Base-by-base conservation (phyloP, 2,113 vertebrate genomes). In the Smithornis capensis region DNA sequence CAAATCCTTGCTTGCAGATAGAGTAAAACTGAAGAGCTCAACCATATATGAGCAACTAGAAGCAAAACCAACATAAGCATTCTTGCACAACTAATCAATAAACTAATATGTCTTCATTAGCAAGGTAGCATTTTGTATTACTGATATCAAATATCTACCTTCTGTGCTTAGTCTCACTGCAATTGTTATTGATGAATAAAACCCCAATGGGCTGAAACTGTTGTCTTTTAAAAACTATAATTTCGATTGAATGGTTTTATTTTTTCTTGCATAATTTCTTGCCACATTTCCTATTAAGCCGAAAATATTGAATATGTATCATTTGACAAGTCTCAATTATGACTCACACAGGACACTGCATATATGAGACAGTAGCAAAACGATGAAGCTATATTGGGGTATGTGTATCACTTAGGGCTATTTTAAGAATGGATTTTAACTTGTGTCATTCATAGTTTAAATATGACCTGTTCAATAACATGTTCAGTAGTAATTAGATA, bases 31-130 rank as follows among this genome's bases (percentile, higher is more conserved):
- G 89, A 96, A 88, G 55, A 94, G 55, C 52, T 73, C 40, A 80
- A 94, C 82, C 84, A 86, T 89, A 83, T 82, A 95, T 87, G 87
- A 96, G 87, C 89, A 97, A 91, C 83, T 77, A 82, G 92, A 83
- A 94, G 70, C 84, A 94, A 94, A 97, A 69, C 68, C 92, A 93
- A 45, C 93, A 96, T 94, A 97, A 95, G 95, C 83, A 95, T 93
- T 95, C 89, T 89, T 95, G 91, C 94, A 92, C 95, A 98, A 70
- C 62, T 91, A 96, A 97, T 98, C 97, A 96, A 97, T 98, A 94
- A 90, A 77, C 76, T 94, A 96, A 44, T 98, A 95, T 69, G 67
- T 98, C 97, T 97, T 97, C 96, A 97, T 97, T 97, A 98, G 78
- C 42, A 70, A 94, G 83, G 93, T 78, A 93, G 68, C 91, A 83